Base-by-base conservation (phyloP, 2,113 vertebrate species). In the Phalacrocorax aristotelis region DNA sequence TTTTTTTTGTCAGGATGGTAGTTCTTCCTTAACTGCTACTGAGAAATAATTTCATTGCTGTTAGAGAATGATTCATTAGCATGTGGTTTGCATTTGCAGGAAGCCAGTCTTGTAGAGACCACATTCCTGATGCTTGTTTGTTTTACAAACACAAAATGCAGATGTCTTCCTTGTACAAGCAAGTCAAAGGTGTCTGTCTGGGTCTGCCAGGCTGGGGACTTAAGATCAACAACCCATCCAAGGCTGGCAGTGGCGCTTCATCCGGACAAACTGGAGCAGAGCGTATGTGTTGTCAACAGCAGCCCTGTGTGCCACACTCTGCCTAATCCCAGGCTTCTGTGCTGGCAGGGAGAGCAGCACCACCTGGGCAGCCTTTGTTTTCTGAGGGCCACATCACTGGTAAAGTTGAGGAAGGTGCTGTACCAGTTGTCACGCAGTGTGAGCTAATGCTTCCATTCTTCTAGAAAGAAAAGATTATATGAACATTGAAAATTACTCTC, bases 11-110 rank as follows among this genome's bases (percentile, higher is more conserved):
- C 68, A 81, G 40, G 49, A 74, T 76, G 27, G 19, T 61, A 61
- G 58, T 75, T 94, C 80, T 93, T 95, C 62, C 58, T 83, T 80
- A 20, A 20, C 64, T 90, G 75, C 90, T 95, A 60, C 85, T 40
- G 68, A 51, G 71, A 80, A 83, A 34, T 86, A 83, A 74, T 80
- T 90, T 92, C 10, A 36, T 62, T 93, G 72, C 92, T 90, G 20
- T 57, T 93, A 36, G 66, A 74, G 88, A 87, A 51, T 92, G 92
- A 96, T 96, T 95, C 84, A 92, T 96, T 96, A 88, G 34, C 92
- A 49, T 88, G 70, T 88, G 90, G 66, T 90, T 92, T 95, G 75
- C 78, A 55, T 93, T 96, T 93, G 29, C 85, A 93, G 88, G 93
- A 97, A 96, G 66, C 70, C 65, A 60, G 27, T 84, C 83, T 94